Evolutionary conservation across 2,113 vertebrate genomes (phyloP).

Genomic region (Columbina picui): DNA sequence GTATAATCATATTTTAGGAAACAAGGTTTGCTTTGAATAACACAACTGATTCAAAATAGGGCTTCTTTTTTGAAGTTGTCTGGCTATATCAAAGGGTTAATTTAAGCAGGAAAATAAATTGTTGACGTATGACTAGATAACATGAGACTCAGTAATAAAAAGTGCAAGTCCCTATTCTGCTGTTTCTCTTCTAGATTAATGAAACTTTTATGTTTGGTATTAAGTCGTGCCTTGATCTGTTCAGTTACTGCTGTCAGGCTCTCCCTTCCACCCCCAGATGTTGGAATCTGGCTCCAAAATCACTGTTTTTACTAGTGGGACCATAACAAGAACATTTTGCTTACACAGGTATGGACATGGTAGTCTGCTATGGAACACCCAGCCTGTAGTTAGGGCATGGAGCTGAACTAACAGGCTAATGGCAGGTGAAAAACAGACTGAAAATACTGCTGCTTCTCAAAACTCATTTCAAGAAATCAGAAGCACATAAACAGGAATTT

Average conservation of each 20-base stretch:
- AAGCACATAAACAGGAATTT: neutral
- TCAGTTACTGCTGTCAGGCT: conserved; percentile 17
- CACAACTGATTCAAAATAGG: neutral
- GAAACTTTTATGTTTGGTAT: conserved; percentile 8
- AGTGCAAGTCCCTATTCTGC: conserved; percentile 6
- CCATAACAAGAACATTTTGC: neutral
- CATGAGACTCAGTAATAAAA: conserved; percentile 22
- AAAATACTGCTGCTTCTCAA: neutral
- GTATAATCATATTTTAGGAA: neutral
- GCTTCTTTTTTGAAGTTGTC: neutral
- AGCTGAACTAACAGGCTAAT: neutral
- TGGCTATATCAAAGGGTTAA: conserved; percentile 24
- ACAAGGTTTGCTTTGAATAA: neutral
- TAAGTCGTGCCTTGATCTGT: conserved; percentile 3
- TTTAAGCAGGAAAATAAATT: conserved; percentile 2
- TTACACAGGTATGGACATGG: neutral
- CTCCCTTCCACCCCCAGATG: neutral
- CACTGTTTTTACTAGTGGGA: neutral
- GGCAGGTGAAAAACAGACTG: neutral
- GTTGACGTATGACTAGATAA: conserved; percentile 30
- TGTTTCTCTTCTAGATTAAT: conserved; percentile 45
- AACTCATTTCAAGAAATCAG: neutral
- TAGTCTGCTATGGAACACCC: neutral
- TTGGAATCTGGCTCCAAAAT: neutral
- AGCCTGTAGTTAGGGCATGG: neutral